Base-by-base conservation (phyloP, 2,797 vertebrate species). In the Okamejei kenojei region DNA sequence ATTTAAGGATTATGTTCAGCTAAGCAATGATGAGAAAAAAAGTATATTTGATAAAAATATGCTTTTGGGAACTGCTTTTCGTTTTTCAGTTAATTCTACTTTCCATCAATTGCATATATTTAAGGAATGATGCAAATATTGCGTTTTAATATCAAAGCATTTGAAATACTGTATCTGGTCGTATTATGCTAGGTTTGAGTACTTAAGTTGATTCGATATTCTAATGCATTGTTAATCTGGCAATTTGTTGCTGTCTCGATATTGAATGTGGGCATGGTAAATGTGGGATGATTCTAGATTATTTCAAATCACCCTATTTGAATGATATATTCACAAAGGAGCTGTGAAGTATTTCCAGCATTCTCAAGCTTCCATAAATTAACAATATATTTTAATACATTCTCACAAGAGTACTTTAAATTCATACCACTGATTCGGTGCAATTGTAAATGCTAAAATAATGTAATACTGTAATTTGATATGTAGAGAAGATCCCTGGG, bases 191-290 rank as follows among this genome's bases (percentile, higher is more conserved):
- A 35, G 78, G 78, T 45, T 17, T 68, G 61, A 15, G 63, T 90
- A 90, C 63, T 90, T 90, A 1, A 68, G 63, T 71, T 90, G 63
- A 90, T 90, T 35, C 17, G 21, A 21, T 86, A 86, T 86, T 45
- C 82, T 86, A n/a, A 63, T 29, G 61, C 13, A 29, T 61, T 86
- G 82, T 86, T 63, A 86, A 86, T 86, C 54, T 86, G 82, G n/a
- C 19, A 63, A 32, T 35, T 29, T 88, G 84, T 65, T 88, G 68
- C 63, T 90, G 35, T 90, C 68, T 90, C 32, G 21, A 90, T 8
- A 13, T 0, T 23, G 32, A 90, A 26, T 38, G n/a, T 90, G 65
- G 10, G 32, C 65, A 6, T 73, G 35, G 29, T 9, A 45, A 45
- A 21, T 90, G 65, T 45, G 38, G 88, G 65, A 21, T 32, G 10